These are phyloP conservation scores for Ophion slaviceki DNA, from an alignment of 2,888 invertebrate genomes.

Conservation along the genomic window DNA sequence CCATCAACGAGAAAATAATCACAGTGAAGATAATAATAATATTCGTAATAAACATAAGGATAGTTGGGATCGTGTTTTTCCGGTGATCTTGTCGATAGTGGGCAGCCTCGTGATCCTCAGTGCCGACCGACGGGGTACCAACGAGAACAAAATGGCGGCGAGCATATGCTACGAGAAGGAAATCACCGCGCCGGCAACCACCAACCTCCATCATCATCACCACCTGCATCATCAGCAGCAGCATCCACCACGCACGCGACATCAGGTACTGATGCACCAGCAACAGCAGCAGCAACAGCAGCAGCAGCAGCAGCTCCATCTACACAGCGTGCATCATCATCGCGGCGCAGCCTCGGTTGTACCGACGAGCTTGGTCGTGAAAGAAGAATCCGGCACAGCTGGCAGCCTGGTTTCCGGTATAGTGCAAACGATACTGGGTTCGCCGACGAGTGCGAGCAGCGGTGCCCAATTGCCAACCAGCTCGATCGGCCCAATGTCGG, in stretches of 20 bases:
- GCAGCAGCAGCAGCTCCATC: slow-evolving; percentile 78
- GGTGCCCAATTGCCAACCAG: slow-evolving; percentile 60
- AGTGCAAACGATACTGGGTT: slow-evolving; percentile 66
- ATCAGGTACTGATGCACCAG: slow-evolving; percentile 59
- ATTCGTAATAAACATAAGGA: slow-evolving; percentile 17
- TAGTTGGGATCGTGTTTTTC: slow-evolving; percentile 55
- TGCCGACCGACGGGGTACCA: slow-evolving; percentile 71
- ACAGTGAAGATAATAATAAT: slow-evolving; percentile 22
- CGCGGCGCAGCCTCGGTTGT: slow-evolving; percentile 28
- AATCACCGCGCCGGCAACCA: slow-evolving; percentile 76
- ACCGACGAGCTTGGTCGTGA: slow-evolving; percentile 50
- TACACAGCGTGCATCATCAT: slow-evolving; percentile 55
- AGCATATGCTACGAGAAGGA: slow-evolving; percentile 80
- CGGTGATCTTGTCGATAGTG: slow-evolving; percentile 60
- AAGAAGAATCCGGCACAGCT: slow-evolving; percentile 48
- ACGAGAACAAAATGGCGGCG: slow-evolving; percentile 79
- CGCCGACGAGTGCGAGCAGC: slow-evolving; percentile 58
- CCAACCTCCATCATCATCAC: slow-evolving; percentile 80
- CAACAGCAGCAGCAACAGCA: slow-evolving; percentile 83
- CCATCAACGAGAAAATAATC: slow-evolving; percentile 25
- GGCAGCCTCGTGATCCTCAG: slow-evolving; percentile 65
- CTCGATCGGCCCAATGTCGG: slow-evolving; percentile 55
- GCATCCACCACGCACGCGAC: slow-evolving; percentile 75
- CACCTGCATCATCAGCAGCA: slow-evolving; percentile 76
- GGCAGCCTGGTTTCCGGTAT: slow-evolving; percentile 63